Percentiles rank a stretch among this genome's conserved stretches.
phyloP scores from a whole-genome alignment of 2,113 vertebrate genomes.

The Cyphotilapia sp. region DNA sequence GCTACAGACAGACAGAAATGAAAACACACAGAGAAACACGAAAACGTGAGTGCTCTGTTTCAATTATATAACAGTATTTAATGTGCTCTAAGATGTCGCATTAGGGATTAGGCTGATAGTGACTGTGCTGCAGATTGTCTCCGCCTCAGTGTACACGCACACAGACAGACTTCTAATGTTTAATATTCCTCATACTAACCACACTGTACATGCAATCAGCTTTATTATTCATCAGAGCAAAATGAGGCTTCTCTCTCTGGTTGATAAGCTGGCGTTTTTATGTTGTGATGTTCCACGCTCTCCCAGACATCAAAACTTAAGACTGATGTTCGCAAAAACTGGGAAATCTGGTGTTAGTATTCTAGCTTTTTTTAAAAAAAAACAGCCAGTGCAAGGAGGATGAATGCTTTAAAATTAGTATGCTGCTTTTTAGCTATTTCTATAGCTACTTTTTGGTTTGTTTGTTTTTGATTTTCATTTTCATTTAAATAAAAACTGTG shows the following conservation, averaged over 20 bases:
- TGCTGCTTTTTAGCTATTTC: background rate
- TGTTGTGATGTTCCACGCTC: background rate
- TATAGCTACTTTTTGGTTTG: background rate
- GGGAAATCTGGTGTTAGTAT: background rate
- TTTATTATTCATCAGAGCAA: background rate
- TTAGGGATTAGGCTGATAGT: slow-evolving; percentile 27
- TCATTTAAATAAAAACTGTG: background rate
- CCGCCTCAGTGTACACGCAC: background rate
- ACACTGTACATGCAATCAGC: background rate
- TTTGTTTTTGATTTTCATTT: fast-evolving
- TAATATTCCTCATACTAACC: background rate
- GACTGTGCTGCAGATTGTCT: slow-evolving; percentile 10
- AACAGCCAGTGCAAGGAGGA: background rate
- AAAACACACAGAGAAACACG: background rate
- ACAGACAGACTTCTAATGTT: background rate
- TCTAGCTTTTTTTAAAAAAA: background rate
- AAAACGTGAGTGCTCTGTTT: background rate
- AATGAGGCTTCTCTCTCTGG: background rate
- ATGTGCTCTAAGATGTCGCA: slow-evolving; percentile 30
- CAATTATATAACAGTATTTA: slow-evolving; percentile 32
- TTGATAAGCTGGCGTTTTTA: background rate
- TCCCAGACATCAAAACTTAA: background rate
- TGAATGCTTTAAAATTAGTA: background rate
- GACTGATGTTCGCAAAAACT: background rate
- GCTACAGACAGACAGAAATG: background rate